Percentiles rank a stretch among this genome's conserved stretches.
phyloP scores from a whole-genome alignment of 2,888 invertebrate genomes.

The Acleris sparsana region DNA sequence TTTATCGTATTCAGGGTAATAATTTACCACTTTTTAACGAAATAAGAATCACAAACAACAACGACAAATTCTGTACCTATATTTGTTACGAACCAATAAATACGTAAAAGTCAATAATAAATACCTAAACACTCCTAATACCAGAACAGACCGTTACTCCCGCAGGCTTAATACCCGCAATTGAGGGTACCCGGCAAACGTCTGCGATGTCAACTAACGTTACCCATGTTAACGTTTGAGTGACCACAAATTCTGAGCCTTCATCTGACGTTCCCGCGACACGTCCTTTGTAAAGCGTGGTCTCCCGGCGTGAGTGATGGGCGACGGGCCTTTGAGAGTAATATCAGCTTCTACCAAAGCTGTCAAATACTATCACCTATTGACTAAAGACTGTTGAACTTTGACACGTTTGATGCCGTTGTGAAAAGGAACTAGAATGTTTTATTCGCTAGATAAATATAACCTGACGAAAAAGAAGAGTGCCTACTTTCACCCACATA shows the following conservation, averaged over 20 bases:
- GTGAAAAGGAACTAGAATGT: no score
- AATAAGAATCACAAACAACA: no score
- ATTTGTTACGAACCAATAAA: background rate
- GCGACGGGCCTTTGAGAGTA: constrained; percentile 1
- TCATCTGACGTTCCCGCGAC: constrained; percentile 23
- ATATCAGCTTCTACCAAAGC: background rate
- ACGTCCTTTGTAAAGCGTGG: constrained; percentile 31
- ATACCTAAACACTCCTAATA: background rate
- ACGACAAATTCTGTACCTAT: no score
- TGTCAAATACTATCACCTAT: background rate
- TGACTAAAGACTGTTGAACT: no score
- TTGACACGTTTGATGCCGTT: no score
- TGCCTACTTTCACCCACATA: no score
- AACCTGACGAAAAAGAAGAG: no score
- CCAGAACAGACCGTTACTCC: constrained; percentile 1
- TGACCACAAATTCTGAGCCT: constrained; percentile 34
- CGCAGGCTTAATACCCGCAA: constrained; percentile 22
- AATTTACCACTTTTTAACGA: no score
- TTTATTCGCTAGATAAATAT: no score
- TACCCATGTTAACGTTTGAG: constrained; percentile 34
- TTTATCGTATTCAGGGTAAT: no score
- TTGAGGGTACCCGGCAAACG: constrained; percentile 11
- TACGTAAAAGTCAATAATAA: no score
- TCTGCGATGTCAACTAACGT: constrained; percentile 13
- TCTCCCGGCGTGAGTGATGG: constrained; percentile 11